Evolutionary conservation across 2,797 vertebrate species (phyloP).

Genomic region (Chaenodraco wilsoni): DNA sequence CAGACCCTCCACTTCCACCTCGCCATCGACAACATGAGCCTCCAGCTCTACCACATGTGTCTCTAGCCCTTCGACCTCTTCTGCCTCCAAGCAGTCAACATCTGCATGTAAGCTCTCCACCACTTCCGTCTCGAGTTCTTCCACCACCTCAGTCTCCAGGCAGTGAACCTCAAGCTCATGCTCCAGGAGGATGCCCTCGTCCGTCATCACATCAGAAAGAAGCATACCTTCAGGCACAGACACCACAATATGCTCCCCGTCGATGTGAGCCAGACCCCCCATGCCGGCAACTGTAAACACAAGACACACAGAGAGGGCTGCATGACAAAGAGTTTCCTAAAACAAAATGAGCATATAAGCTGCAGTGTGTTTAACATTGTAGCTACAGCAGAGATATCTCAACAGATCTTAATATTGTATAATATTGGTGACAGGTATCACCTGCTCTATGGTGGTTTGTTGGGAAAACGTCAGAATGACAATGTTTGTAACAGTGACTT

Average conservation of each 20-base stretch:
- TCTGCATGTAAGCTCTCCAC: constrained; percentile 77
- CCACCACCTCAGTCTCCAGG: constrained; percentile 76
- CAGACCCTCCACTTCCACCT: constrained; percentile 79
- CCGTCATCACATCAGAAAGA: constrained; percentile 95
- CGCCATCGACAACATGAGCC: constrained; percentile 77
- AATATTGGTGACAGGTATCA: background rate
- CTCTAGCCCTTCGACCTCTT: constrained; percentile 76
- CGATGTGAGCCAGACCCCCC: constrained; percentile 96
- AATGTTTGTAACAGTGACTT: background rate
- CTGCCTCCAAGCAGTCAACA: constrained; percentile 77
- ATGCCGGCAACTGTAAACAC: constrained; percentile 91
- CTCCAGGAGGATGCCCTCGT: constrained; percentile 95
- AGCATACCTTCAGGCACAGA: constrained; percentile 97
- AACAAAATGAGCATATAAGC: background rate
- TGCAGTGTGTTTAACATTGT: background rate
- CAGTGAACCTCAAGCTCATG: constrained; percentile 88
- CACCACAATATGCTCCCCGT: constrained; percentile 98
- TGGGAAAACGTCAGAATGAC: constrained; percentile 10
- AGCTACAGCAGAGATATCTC: background rate
- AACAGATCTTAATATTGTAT: background rate
- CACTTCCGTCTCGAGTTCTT: constrained; percentile 77
- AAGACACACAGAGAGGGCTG: constrained; percentile 11
- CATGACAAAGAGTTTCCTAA: constrained; percentile 7
- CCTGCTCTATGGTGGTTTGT: background rate
- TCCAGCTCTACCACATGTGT: constrained; percentile 80